These are phyloP conservation scores for Pristionchus exspectatus DNA, from an alignment of 2,888 invertebrate genomes.

Conservation along the genomic window DNA sequence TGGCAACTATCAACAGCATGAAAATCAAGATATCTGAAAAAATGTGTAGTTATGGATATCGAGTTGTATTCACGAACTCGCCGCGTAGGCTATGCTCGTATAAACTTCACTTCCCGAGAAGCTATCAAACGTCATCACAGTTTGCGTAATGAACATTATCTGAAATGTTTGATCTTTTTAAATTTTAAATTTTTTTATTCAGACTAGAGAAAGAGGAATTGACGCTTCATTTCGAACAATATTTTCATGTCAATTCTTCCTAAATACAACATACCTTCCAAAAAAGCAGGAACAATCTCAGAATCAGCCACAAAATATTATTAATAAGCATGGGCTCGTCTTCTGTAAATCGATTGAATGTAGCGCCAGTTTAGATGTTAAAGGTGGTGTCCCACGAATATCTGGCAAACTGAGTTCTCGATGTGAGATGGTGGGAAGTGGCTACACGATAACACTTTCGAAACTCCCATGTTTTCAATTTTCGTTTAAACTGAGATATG, in stretches of 20 bases:
- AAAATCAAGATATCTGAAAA: neutral
- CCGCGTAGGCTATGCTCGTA: neutral
- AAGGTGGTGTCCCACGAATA: too few species aligned
- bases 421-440: too few species aligned
- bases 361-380: too few species aligned
- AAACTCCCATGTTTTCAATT: too few species aligned
- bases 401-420: too few species aligned
- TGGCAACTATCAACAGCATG: neutral
- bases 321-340: neutral
- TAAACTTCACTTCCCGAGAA: neutral
- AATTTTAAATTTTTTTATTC: too few species aligned
- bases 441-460: too few species aligned
- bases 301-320: neutral
- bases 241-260: too few species aligned
- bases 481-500: too few species aligned
- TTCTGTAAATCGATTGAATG: too few species aligned
- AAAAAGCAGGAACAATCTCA: neutral
- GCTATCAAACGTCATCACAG: neutral
- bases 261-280: neutral
- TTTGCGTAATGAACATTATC: neutral
- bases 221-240: too few species aligned
- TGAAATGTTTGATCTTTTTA: neutral
- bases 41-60: neutral
- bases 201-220: neutral
- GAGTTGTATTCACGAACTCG: neutral